Evolutionary conservation across 2,113 vertebrate species (phyloP), one percentile per base, ranked within the genome.

Genomic region (Paracanthobrama guichenoti): DNA sequence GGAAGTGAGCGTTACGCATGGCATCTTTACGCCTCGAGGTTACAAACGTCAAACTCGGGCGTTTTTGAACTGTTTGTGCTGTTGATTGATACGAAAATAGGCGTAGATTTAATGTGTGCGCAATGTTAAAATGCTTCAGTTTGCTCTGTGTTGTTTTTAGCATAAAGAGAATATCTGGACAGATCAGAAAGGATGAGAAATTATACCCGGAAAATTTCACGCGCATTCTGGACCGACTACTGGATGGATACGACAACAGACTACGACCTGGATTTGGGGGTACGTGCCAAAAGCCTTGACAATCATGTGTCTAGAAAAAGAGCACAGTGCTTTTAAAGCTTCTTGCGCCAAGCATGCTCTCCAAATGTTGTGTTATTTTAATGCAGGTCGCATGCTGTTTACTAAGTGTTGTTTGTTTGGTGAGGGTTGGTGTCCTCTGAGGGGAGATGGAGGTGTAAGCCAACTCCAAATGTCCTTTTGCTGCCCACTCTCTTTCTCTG

Each of bases 161-260:
- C 90, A 92, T 96, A 89, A 96, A 93, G 91, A 95, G 92, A 91
- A 95, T 92, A 88, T 95, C 95, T 20, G 97, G 94, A 89, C 95
- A 96, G 90, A 93, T 93, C 91, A 93, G 89, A 92, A 97, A 93
- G 92, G 95, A 98, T 92, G 98, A 98, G 84, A 96, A 94, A 95
- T 93, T 97, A 83, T 95, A 96, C 87, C 96, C 97, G 69, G 97
- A 97, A 92, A 99, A 99, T 97, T 98, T 99, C 92, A 99, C 98
- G 46, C 96, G 94, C 81, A 99, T 99, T 92, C 91, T 99, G 91
- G 97, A 99, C 93, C 94, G 96, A 92, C 97, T 99, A 89, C 94
- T 99, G 92, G 97, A 99, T 92, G 97, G 97, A 80, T 99, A 99
- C 93, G 98, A 99, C 95, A 99, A 96, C 95, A 95, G 98, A 90